These are phyloP conservation scores for Metellina segmentata DNA, from an alignment of 2,888 invertebrate species.

Conservation along the genomic window DNA sequence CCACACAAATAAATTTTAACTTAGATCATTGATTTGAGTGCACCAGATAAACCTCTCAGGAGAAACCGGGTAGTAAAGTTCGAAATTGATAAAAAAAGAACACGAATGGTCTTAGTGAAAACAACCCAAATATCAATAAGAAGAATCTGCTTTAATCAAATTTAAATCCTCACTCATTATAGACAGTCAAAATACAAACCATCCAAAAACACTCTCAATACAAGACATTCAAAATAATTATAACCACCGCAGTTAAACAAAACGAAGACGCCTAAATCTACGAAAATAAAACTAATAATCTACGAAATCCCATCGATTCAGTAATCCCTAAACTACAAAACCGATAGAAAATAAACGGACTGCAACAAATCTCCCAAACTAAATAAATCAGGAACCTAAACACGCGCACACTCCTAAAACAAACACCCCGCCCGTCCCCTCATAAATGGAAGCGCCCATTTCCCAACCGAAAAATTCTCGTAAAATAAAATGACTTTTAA, in stretches of 20 bases:
- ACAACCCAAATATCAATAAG: no score
- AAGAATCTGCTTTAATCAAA: no score
- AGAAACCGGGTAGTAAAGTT: no score
- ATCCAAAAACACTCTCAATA: neutral
- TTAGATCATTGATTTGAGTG: no score
- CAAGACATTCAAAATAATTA: neutral
- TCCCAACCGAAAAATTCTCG: conserved; percentile 17
- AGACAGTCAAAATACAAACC: neutral
- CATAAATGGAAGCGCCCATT: conserved; percentile 13
- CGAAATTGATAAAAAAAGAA: no score
- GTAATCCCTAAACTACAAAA: neutral
- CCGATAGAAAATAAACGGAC: neutral
- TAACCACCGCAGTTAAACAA: neutral
- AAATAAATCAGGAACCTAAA: conserved; percentile 39
- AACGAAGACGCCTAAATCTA: neutral
- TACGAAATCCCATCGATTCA: neutral
- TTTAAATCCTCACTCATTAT: no score
- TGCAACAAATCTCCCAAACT: conserved; percentile 4
- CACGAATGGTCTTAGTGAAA: no score
- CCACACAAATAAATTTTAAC: no score
- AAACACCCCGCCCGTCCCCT: neutral
- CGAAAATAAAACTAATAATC: no score
- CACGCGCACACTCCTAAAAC: conserved; percentile 8
- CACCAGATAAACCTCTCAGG: no score
- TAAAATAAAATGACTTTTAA: conserved; percentile 73